Evolutionary conservation across 2,888 invertebrate species (phyloP), one percentile per base, ranked within the genome.

Genomic region (Pyralis farinalis): DNA sequence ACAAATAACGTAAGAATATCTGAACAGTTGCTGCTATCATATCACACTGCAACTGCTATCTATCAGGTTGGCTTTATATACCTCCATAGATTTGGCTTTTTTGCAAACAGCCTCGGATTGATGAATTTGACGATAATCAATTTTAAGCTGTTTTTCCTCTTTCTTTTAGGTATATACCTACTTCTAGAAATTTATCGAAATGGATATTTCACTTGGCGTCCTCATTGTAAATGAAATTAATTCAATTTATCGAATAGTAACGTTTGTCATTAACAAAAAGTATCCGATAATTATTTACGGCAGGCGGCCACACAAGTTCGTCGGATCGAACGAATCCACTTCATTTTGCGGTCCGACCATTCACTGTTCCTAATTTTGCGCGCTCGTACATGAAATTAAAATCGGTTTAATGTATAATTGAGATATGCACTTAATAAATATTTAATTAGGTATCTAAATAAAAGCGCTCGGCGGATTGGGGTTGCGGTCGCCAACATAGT

Each of bases 381-480:
- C 85, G 78, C 77, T 83, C 80, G 82, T 44, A 78, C 85, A 83
- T 82, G 83, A 87, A 87, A 87, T 88, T 87, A 87, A 88, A 88
- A 88, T 79, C 78, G 71, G 84, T 78, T 86, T 83, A 78, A 83
- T 84, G 83, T 84, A 79, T 82, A 77, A 85, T 82, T 82, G 84
- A 75, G 82, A 83, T 83, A 84, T 83, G 79, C 80, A 82, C 80
- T 87, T 80, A 82, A 86, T 87, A 82, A 84, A 87, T 87, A 85
- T 85, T 86, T 85, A 87, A 87, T 87, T 86, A 83, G 83, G 82
- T 84, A 79, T 79, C 86, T 86, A 87, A 87, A 86, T 87, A 87
- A 85, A 83, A 79, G 81, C 79, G 64, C 51, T 61, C 61, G 53
- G 56, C 56, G 67, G 57, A 51, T 22, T 12, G 58, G 59, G 63